Conservation (phyloP, 92 coral and sea anemone species). For the Epizoanthus scotinus region DNA sequence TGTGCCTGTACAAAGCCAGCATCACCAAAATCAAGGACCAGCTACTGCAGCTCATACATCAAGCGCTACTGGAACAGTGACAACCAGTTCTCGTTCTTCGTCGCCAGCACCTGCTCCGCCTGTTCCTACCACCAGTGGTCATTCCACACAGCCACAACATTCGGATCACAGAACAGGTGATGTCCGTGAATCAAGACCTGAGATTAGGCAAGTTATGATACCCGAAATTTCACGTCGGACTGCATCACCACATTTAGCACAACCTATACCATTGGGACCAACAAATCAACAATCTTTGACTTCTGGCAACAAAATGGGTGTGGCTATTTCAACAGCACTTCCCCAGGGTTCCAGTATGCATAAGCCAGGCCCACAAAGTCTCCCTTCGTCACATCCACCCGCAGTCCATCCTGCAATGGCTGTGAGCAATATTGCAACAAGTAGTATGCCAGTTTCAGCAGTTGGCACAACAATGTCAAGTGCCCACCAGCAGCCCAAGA, state of each 20-base stretch:
- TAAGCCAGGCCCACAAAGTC: slow-evolving; percentile 14
- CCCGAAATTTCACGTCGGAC: slow-evolving; percentile 28
- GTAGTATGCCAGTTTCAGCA: slow-evolving; percentile 49
- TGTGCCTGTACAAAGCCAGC: slow-evolving; percentile 12
- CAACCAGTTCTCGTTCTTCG: not conserved
- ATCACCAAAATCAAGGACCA: slow-evolving; percentile 29
- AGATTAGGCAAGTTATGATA: slow-evolving; percentile 8
- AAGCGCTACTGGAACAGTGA: not conserved
- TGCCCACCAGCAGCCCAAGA: slow-evolving; percentile 52
- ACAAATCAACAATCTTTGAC: slow-evolving; percentile 24
- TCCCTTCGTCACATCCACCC: slow-evolving; percentile 21
- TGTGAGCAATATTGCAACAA: slow-evolving; percentile 38
- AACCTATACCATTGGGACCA: not conserved
- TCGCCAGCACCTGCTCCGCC: not conserved
- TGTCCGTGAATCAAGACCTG: slow-evolving; percentile 32
- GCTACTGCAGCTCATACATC: slow-evolving; percentile 21
- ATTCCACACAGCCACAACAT: slow-evolving; percentile 21
- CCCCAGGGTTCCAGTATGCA: slow-evolving; percentile 37
- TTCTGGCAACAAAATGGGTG: slow-evolving; percentile 12
- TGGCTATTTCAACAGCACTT: slow-evolving; percentile 15
- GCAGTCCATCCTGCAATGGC: slow-evolving; percentile 36
- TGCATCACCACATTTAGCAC: slow-evolving; percentile 33
- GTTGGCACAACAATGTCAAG: slow-evolving; percentile 26
- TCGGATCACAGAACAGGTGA: slow-evolving; percentile 18
- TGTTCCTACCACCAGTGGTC: slow-evolving; percentile 17